Evolutionary conservation across 2,888 invertebrate genomes (phyloP), one percentile per base, ranked within the genome.

Genomic region (Malachius bipustulatus): DNA sequence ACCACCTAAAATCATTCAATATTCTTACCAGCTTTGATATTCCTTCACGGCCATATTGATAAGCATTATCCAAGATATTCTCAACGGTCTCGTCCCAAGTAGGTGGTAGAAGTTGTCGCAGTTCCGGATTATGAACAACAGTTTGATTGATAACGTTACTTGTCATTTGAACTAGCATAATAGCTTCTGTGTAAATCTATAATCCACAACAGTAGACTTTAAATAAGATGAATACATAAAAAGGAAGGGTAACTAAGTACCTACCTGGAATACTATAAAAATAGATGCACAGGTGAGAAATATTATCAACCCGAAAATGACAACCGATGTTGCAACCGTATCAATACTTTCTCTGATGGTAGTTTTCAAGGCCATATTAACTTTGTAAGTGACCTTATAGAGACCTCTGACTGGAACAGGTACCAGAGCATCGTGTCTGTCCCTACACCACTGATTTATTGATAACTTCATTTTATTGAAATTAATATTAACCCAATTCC

Each of bases 161-260:
- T 26, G 84, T 82, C 40, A 93, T 70, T 57, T 89, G 83, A 9
- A 93, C 79, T 36, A 96, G 73, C 54, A 91, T 88, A 60, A 93
- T 83, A 2, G 88, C 88, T 67, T 96, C 96, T 0, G 85, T 82
- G 60, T 96, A 94, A 51, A 93, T 82, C 84, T 93, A 64, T 2
- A 67, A 43, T n/a, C n/a, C n/a, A n/a, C n/a, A 41, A 41, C 32
- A 30, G 29, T 14, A 26, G 10, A n/a, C 42, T 30, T 10, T 32
- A 35, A 15, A 36, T 33, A n/a, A 26, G 10, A 2, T 34, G 12
- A 11, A 3, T 4, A 29, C 3, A 29, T 29, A 29, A 3, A 3
- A 8, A 34, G 11, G 9, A 10, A 4, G 3, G 4, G 16, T 32
- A 4, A 32, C 9, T 32, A 8, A 19, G n/a, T 3, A 16, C 47